Evolutionary conservation across 1,140 invertebrate genomes (phyloP).

Genomic region (Aphaenogaster ashmeadi): DNA sequence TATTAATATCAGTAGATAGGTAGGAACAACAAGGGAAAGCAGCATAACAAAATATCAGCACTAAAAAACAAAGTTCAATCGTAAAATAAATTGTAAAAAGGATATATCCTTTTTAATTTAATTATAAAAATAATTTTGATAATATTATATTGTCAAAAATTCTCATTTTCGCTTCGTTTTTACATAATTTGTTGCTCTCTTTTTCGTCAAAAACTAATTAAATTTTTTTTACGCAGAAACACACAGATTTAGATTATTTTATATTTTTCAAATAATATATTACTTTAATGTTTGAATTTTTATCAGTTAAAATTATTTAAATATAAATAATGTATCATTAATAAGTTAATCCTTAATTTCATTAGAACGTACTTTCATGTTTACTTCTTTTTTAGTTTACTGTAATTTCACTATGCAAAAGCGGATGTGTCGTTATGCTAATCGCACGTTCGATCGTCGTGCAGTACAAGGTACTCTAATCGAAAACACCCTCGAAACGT

Average conservation of each 20-base stretch:
- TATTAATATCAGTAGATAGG: constrained; percentile 22
- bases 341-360: constrained; percentile 23
- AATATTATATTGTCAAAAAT: background rate
- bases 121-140: background rate
- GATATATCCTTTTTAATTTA: background rate
- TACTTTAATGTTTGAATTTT: too few relatives aligned
- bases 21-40: background rate
- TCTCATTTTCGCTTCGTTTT: background rate
- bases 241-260: background rate
- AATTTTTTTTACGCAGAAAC: background rate
- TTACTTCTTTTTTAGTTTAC: background rate
- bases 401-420: constrained; percentile 47
- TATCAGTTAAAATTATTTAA: background rate
- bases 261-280: constrained; percentile 5
- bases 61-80: background rate
- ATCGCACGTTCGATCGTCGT: constrained; percentile 67
- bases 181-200: background rate
- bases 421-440: constrained; percentile 66
- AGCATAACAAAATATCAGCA: background rate
- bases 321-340: background rate
- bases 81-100: background rate
- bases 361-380: background rate
- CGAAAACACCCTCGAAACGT: constrained; percentile 59
- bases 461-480: constrained; percentile 62
- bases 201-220: background rate